Evolutionary conservation across 2,113 vertebrate genomes (phyloP), one percentile per base, ranked within the genome.

Genomic region (Salvelinus sp.): DNA sequence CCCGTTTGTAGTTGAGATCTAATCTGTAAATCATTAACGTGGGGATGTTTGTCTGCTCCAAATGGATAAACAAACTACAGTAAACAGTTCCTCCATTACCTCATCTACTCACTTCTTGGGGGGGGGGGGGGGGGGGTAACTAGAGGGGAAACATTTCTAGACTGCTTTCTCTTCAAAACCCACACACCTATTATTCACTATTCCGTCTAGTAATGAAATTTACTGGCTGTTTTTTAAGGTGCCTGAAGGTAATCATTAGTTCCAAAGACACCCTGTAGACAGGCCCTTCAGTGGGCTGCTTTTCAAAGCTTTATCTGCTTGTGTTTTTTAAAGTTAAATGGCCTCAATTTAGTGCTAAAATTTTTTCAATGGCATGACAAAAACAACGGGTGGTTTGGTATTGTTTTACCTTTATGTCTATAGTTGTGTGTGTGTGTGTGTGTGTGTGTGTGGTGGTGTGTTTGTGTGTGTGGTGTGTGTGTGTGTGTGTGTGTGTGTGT

Each of bases 21-120:
- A 88, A 92, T 91, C 89, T 91, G 93, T 94, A 93, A 94, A 93
- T 93, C 91, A 94, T 93, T 93, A 93, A 25, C 22, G 94, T 92
- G 91, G 93, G 89, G 91, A 91, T 92, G 91, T 93, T 92, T 93
- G 92, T 90, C 91, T 88, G 93, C 93, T 92, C 85, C 92, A 93
- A 93, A 91, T 91, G 91, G 86, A 63, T 63, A 63, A 63, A 63
- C 92, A 92, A 93, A 94, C 92, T 89, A 86, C 89, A 92, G 87
- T 23, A 47, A n/a, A 48, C 38, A 22, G 18, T 48, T 38, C 44
- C 38, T 22, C 2, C 30, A 38, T 44, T 54, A 54, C 50, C 50
- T 54, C 50, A 54, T 54, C 50, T 33, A 48, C n/a, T 50, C 9
- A 25, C 69, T 70, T 70, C 13, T 47, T 22, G 3, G 47, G 13